A percentile compares a stretch with the other conserved stretches of the same genome.
Evolutionary conservation across 2,797 vertebrate genomes (phyloP).

Genomic region (Vultur gryphus): DNA sequence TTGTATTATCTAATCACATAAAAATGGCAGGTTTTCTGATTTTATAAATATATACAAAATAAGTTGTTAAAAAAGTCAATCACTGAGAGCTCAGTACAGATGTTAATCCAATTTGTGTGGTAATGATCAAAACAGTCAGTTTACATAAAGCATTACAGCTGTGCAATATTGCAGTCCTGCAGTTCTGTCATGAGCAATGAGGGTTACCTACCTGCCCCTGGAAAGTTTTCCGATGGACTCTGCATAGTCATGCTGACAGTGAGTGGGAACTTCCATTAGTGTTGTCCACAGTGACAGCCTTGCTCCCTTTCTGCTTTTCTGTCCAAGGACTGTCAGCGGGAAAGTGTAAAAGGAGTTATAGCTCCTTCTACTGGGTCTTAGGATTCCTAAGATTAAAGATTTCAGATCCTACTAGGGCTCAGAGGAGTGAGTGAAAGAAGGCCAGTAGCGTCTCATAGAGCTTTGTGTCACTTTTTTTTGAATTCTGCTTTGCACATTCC

Average conservation of each 20-base stretch:
- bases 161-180: neutral
- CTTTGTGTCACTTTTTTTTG: neutral
- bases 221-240: neutral
- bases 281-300: neutral
- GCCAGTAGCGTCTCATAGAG: neutral
- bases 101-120: conserved; percentile 34
- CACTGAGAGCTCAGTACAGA: neutral
- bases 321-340: neutral
- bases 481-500: neutral
- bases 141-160: neutral
- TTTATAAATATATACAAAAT: neutral
- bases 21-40: neutral
- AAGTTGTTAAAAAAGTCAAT: neutral
- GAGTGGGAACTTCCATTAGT: neutral
- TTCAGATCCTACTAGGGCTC: neutral
- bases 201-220: neutral
- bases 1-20: neutral
- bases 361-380: conserved; percentile 47
- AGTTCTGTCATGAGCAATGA: neutral
- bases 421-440: neutral
- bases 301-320: neutral
- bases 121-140: conserved; percentile 42
- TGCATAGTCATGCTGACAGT: conserved; percentile 6
- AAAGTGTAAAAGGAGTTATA: neutral
- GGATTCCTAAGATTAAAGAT: neutral